phyloP scores from a whole-genome alignment of 30 jellyfish, hydroid and myxozoan genomes.

The Hydractinia symbiolongicarpus region DNA sequence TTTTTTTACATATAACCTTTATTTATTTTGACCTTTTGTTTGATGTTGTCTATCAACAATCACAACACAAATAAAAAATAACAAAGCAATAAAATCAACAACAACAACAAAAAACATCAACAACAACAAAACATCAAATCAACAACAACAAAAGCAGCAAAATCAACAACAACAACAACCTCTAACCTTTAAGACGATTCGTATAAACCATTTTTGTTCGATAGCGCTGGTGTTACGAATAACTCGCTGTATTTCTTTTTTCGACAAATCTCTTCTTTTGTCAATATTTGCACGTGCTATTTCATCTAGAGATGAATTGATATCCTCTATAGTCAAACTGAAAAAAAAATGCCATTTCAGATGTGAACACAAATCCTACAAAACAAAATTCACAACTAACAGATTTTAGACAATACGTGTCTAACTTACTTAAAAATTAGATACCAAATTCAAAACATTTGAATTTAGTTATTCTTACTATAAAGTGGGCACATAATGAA shows the following conservation, averaged over 20 bases:
- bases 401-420: neutral
- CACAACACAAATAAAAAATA: too few species aligned
- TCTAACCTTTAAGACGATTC: conserved; percentile 30
- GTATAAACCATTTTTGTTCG: conserved; percentile 65
- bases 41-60: too few species aligned
- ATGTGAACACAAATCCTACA: neutral
- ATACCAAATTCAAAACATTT: neutral
- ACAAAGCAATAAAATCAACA: too few species aligned
- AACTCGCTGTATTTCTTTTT: conserved; percentile 51
- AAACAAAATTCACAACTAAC: neutral
- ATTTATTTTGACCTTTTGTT: too few species aligned
- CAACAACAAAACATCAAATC: too few species aligned
- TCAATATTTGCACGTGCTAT: conserved; percentile 92
- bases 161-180: neutral
- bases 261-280: conserved; percentile 43
- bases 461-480: too few species aligned
- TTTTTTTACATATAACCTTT: too few species aligned
- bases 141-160: too few species aligned
- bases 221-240: conserved; percentile 68
- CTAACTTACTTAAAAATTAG: neutral
- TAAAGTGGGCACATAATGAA: too few species aligned
- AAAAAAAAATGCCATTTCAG: neutral
- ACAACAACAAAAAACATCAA: too few species aligned
- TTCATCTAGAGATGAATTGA: conserved; percentile 61
- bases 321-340: conserved; percentile 59